Evolutionary conservation across 2,888 invertebrate species (phyloP), one percentile per base, ranked within the genome.

Genomic region (Leptothorax acervorum): DNA sequence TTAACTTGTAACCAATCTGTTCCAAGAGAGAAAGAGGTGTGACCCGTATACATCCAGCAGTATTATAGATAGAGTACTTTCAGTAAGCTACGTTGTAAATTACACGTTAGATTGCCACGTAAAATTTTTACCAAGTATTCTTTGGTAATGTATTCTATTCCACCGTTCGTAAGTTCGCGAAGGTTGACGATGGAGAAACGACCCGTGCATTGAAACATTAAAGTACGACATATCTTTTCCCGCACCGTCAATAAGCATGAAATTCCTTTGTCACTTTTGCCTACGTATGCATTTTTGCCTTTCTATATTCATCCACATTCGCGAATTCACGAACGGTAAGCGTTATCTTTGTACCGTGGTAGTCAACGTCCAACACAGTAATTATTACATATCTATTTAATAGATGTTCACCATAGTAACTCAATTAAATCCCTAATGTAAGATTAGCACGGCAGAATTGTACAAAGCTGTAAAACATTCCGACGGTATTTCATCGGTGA

Each of bases 401-500:
- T 88, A 84, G 68, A 86, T 68, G 73, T 66, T 88, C 74, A 62
- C 35, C 65, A 68, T 60, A 62, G 81, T 82, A 79, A 82, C 51
- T 57, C 70, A 53, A 85, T 82, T 83, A 79, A 84, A 73, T 74
- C 45, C 60, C 55, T 63, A 62, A 78, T 78, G 71, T 83, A 83
- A 83, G 31, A 55, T 79, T 75, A 84, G 74, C 42, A 28, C 57
- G 81, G 60, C 51, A 66, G 60, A 55, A 68, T 31, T 87, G 87
- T 89, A 89, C 76, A 88, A 76, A 87, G 84, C 70, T 79, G 79
- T 81, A 65, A 88, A 65, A 74, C 68, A 66, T 45, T 45, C 79
- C 83, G 76, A 31, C 66, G 66, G 60, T 83, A 85, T 82, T 83
- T 87, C 85, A 81, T 60, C 79, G 75, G 78, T 70, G 75, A 11